Evolutionary conservation across 1,140 invertebrate species (phyloP).

Genomic region (Metopolophium dirhodum): DNA sequence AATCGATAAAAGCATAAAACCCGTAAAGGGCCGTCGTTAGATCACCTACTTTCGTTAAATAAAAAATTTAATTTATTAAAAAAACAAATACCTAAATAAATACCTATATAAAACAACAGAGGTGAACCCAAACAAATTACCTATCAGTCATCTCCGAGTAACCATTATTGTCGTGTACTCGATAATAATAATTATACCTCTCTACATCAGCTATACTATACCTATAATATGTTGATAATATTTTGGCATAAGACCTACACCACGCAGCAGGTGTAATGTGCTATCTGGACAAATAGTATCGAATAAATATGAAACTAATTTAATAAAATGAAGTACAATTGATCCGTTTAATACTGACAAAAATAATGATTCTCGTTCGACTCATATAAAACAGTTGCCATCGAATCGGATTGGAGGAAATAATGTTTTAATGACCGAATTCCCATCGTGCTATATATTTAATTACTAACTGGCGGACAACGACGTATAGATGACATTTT

Average conservation of each 20-base stretch:
- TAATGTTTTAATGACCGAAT: not conserved
- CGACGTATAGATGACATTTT: not conserved
- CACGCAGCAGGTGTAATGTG: not conserved
- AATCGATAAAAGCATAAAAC: not conserved
- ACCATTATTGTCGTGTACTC: not conserved
- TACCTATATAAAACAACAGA: not conserved
- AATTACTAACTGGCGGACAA: too few species aligned
- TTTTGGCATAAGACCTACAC: not conserved
- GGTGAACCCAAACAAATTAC: not conserved
- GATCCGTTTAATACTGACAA: not conserved
- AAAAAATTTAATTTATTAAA: constrained; percentile 1
- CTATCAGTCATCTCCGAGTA: not conserved
- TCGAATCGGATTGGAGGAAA: not conserved
- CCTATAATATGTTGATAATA: not conserved
- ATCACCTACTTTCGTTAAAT: not conserved
- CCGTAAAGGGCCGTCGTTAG: not conserved
- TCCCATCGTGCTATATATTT: not conserved
- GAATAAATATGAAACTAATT: not conserved
- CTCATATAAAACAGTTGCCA: not conserved
- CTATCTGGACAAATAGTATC: not conserved
- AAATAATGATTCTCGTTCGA: not conserved
- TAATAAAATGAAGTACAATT: not conserved
- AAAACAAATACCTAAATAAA: not conserved
- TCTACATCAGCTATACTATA: not conserved
- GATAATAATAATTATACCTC: not conserved